Evolutionary conservation across 2,113 vertebrate species (phyloP).

Genomic region (Microtus oregoni): DNA sequence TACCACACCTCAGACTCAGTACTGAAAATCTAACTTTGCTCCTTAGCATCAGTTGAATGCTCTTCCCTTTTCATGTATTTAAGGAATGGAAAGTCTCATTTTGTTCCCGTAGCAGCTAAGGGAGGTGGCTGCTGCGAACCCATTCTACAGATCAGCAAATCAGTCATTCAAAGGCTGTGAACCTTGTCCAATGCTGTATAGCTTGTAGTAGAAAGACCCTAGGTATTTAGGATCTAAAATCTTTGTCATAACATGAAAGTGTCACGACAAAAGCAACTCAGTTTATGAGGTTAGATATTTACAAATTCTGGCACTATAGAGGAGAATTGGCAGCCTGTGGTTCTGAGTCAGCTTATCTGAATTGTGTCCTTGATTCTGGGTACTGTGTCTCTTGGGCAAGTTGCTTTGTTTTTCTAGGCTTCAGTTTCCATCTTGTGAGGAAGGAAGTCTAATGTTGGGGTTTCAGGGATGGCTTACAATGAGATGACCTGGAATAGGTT

Average conservation of each 20-base stretch:
- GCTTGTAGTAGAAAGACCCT: fast-evolving
- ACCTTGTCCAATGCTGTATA: neutral
- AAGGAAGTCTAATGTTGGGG: neutral
- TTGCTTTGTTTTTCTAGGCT: neutral
- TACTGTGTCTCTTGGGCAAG: neutral
- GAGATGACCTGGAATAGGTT: neutral
- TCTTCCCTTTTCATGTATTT: fast-evolving
- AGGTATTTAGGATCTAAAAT: neutral
- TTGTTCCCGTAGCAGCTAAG: neutral
- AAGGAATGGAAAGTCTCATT: neutral
- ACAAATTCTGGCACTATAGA: fast-evolving
- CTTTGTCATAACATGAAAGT: neutral
- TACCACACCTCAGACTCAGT: fast-evolving
- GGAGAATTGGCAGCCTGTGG: neutral
- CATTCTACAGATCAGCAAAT: neutral
- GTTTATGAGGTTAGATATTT: neutral
- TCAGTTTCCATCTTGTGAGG: neutral
- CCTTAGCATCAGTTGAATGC: neutral
- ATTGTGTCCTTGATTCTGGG: neutral
- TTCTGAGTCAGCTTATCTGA: neutral
- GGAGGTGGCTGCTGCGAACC: neutral
- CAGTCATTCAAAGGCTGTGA: neutral
- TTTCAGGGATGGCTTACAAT: fast-evolving
- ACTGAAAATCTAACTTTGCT: neutral
- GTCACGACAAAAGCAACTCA: neutral